phyloP scores from a whole-genome alignment of 2,888 invertebrate species.

The Pherbina coryleti region DNA sequence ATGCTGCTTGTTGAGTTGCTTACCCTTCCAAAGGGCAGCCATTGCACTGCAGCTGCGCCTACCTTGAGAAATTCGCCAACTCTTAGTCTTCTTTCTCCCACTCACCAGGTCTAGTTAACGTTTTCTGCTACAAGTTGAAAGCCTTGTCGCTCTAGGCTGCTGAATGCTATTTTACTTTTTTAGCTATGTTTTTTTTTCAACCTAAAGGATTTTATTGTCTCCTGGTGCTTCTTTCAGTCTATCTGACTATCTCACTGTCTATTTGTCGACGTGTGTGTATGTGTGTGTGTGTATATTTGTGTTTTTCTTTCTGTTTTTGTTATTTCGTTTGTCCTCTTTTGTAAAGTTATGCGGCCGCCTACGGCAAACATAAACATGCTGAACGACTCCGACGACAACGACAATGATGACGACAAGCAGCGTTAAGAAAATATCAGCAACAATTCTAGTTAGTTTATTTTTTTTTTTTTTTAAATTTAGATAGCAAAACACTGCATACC shows the following conservation, averaged over 20 bases:
- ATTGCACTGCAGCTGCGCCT: not conserved
- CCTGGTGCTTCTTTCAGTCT: not conserved
- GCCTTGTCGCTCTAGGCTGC: not conserved
- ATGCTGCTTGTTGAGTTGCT: slow-evolving; percentile 40
- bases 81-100: too few species aligned
- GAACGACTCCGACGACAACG: not conserved
- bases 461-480: too few species aligned
- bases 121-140: not conserved
- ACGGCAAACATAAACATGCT: slow-evolving; percentile 9
- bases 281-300: not conserved
- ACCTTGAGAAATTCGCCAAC: not conserved
- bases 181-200: not conserved
- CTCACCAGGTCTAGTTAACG: too few species aligned
- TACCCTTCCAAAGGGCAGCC: not conserved
- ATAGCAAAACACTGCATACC: too few species aligned
- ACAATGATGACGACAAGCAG: not conserved
- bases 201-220: not conserved
- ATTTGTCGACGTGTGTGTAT: not conserved
- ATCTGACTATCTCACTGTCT: not conserved
- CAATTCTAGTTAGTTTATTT: not conserved
- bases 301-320: not conserved
- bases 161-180: not conserved
- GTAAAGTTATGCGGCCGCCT: slow-evolving; percentile 10
- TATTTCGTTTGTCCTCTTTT: slow-evolving; percentile 7
- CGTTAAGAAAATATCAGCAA: not conserved